Evolutionary conservation across 2,888 invertebrate species (phyloP), one percentile per base, ranked within the genome.

Genomic region (Phyllotreta cruciferae): DNA sequence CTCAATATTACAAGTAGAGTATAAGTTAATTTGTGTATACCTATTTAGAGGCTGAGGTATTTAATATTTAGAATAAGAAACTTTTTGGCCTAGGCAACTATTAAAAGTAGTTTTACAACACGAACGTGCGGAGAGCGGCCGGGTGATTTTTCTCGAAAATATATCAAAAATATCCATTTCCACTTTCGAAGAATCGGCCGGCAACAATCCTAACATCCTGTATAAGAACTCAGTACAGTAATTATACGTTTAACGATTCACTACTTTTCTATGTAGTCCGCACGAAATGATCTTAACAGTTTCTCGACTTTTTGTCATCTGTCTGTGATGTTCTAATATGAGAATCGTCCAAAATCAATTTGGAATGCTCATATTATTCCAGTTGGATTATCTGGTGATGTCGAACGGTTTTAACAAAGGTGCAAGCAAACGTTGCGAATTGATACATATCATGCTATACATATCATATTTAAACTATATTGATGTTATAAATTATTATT

Each of bases 361-460:
- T 62, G 62, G 66, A 62, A 67, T 69, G n/a, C n/a, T 39, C 50
- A 0, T 44, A 47, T 14, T 47, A 47, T 14, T 62, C 62, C 34
- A n/a, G 44, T 44, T 11, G 38, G 54, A 11, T 45, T 44, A 45
- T 34, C 41, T 53, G 37, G 10, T 37, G 13, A 38, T 37, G 42
- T 55, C 34, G 10, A 35, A 44, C 9, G 11, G 41, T 64, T 58
- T 58, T 38, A 63, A 64, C n/a, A 66, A 67, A 41, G 62, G 68
- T 64, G 68, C 65, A 67, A 71, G 66, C 61, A 70, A 71, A 73
- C 70, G 70, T 70, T 65, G 71, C 68, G 44, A 44, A 73, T 73
- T 73, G 72, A 78, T 78, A 79, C 80, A 80, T 80, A 80, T 80
- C 80, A 80, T 76, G 74, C 66, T 74, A 79, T 77, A 79, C 79